A percentile compares a stretch with the other conserved stretches of the same genome.
These are phyloP conservation scores for Prunella fulvescens DNA, from an alignment of 2,113 vertebrate species.

Conservation along the genomic window DNA sequence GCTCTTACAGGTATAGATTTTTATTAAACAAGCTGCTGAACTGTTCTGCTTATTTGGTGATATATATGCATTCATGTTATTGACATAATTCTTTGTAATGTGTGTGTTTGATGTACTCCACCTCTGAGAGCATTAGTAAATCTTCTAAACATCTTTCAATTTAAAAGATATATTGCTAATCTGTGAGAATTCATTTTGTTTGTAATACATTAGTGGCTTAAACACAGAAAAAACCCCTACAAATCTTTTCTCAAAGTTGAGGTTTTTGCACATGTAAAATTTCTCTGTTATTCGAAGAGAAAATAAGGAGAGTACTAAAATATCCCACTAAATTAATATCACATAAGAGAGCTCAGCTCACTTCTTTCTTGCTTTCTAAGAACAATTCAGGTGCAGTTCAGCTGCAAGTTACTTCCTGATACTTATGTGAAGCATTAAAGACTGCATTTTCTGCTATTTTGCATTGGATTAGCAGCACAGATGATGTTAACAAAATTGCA, in stretches of 20 bases:
- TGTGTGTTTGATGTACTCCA: not conserved
- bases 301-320: not conserved
- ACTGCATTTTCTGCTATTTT: not conserved
- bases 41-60: not conserved
- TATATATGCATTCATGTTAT: not conserved
- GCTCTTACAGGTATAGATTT: slow-evolving; percentile 88
- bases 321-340: not conserved
- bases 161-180: not conserved
- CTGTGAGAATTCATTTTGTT: not conserved
- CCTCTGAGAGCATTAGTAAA: not conserved
- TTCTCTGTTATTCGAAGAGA: not conserved
- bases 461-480: not conserved
- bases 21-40: not conserved
- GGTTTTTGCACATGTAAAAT: not conserved
- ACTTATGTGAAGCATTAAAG: not conserved
- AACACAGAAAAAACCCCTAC: not conserved
- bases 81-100: not conserved
- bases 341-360: not conserved
- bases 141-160: not conserved
- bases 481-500: not conserved
- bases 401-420: not conserved
- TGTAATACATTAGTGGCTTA: not conserved
- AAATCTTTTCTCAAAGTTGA: not conserved
- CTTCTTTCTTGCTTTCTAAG: not conserved
- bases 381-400: not conserved